These are phyloP conservation scores for Metopia argyrocephala DNA, from an alignment of 2,888 invertebrate genomes.

Conservation along the genomic window DNA sequence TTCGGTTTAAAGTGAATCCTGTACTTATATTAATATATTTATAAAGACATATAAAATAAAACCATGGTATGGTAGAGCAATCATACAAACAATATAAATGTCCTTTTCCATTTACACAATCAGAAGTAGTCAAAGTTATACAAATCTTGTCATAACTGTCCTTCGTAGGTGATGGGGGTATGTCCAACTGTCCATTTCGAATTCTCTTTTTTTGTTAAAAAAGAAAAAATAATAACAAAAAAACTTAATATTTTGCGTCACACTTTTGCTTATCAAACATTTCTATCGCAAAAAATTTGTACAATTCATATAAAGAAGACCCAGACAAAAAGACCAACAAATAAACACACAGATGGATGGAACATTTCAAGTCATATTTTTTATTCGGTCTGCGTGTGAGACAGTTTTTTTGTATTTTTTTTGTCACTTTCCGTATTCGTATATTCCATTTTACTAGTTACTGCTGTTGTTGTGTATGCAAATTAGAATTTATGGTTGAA, in stretches of 20 bases:
- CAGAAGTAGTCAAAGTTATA: no score
- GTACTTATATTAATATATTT: no score
- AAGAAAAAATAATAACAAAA: neutral
- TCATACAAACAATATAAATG: neutral
- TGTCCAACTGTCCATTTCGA: neutral
- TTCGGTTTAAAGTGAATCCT: neutral
- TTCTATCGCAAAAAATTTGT: constrained; percentile 18
- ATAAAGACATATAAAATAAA: no score
- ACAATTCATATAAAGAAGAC: neutral
- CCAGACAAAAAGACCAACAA: neutral
- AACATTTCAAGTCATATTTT: no score
- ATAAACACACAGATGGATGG: neutral
- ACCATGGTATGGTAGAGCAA: no score
- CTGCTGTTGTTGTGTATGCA: neutral
- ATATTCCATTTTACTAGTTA: no score
- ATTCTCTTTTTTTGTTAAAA: neutral
- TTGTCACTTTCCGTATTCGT: neutral
- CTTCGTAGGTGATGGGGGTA: constrained; percentile 1
- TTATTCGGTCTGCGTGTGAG: neutral
- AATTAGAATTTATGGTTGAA: neutral
- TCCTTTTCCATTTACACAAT: neutral
- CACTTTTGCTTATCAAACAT: constrained; percentile 35
- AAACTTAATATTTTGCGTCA: constrained; percentile 12
- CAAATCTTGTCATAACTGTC: constrained; percentile 27
- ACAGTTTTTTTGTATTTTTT: neutral